Base-by-base conservation (phyloP, 1,140 invertebrate genomes). In the Prorops nasuta region DNA sequence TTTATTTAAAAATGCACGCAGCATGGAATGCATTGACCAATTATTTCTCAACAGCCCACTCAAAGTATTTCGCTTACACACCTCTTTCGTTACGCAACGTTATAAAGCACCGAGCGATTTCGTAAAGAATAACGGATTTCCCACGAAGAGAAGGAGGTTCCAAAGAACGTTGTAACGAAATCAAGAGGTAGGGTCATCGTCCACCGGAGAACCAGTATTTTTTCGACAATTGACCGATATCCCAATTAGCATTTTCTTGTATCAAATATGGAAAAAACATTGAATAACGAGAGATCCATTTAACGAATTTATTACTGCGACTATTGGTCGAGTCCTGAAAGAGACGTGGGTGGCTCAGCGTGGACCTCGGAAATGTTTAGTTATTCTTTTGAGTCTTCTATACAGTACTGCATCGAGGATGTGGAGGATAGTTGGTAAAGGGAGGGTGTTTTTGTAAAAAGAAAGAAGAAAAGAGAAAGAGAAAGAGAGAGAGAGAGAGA, bases 281-380 rank as follows among this genome's bases (percentile, higher is more conserved):
- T n/a, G n/a, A n/a, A n/a, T n/a, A n/a, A n/a, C n/a, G n/a, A 4
- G 24, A 6, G 10, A 28, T 28, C 24, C 24, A 10, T 6, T 28
- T 28, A 28, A 28, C 4, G 24, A 67, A 65, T 67, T 69, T 66
- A 58, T 67, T 62, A 60, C 58, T 39, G 24, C 10, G 4, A 4
- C 4, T 28, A 10, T 10, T 4, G 10, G 10, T 10, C 4, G 24
- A 4, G 4, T 4, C 24, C 4, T 6, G 10, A 6, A 28, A 28
- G 10, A 28, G 4, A 10, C 24, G 24, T 28, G 24, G 4, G 24
- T 10, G 24, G 10, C 4, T 10, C 24, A 10, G 10, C 4, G 24
- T 28, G 10, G 24, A 28, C 4, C 24, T 28, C 24, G 24, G 4
- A 28, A 10, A 10, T 4, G 24, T 28, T n/a, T n/a, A n/a, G n/a